These are phyloP conservation scores for Leucophenga maculata DNA, from an alignment of 2,888 invertebrate genomes.

Conservation along the genomic window DNA sequence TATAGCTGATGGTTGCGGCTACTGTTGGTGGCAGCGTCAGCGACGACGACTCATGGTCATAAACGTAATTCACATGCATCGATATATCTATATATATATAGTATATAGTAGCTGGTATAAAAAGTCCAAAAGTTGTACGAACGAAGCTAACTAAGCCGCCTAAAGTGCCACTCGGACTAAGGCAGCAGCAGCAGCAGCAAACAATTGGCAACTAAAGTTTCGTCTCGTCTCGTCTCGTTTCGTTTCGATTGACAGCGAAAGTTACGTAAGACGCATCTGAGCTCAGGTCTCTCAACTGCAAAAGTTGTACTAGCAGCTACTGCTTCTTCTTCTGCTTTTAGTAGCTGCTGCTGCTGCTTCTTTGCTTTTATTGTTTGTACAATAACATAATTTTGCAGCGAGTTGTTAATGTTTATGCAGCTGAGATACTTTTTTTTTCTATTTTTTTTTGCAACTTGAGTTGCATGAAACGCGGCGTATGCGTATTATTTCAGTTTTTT, in stretches of 20 bases:
- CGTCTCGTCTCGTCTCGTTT: constrained; percentile 22
- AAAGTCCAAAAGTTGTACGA: constrained; percentile 12
- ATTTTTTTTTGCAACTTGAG: constrained; percentile 14
- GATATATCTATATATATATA: not conserved
- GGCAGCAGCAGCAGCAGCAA: not conserved
- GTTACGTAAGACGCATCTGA: constrained; percentile 47
- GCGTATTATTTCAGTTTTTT: constrained; percentile 31
- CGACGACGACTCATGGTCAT: constrained; percentile 34
- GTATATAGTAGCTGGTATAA: not conserved
- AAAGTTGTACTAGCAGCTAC: not conserved
- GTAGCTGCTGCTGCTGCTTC: not conserved
- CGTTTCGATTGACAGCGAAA: constrained; percentile 46
- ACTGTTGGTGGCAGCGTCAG: constrained; percentile 2
- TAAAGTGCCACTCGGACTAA: not conserved
- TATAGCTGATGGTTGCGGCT: constrained; percentile 13
- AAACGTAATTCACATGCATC: constrained; percentile 33
- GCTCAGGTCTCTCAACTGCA: constrained; percentile 20
- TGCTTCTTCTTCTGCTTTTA: not conserved
- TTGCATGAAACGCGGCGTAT: constrained; percentile 35
- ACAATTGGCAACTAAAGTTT: constrained; percentile 8
- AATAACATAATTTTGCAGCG: constrained; percentile 18
- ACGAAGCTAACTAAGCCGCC: constrained; percentile 6
- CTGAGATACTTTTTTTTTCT: not conserved
- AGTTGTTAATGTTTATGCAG: constrained; percentile 2
- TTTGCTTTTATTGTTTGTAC: constrained; percentile 21